Percentiles rank a stretch among this genome's conserved stretches.
Evolutionary conservation across 2,797 vertebrate genomes (phyloP).

Genomic region (Aphelocoma californica): DNA sequence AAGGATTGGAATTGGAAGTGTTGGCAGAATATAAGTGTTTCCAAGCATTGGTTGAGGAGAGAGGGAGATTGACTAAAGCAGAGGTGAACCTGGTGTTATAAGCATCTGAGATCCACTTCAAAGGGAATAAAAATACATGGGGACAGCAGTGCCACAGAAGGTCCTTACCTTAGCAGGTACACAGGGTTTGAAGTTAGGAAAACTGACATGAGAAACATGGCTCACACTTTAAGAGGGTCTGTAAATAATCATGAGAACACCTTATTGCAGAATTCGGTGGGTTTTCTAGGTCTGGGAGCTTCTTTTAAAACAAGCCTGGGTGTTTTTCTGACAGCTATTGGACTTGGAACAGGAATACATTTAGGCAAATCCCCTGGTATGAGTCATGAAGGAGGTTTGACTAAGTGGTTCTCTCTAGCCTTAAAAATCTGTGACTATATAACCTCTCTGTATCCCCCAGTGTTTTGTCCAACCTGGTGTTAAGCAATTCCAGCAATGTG

Average conservation of each 20-base stretch:
- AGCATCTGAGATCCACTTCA: background rate
- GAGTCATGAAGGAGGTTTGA: conserved; percentile 3
- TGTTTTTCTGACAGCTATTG: background rate
- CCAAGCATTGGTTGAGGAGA: background rate
- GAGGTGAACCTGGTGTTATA: background rate
- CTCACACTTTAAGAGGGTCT: background rate
- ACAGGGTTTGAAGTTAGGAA: background rate
- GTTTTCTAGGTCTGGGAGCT: background rate
- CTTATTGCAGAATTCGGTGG: background rate
- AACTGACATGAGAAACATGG: background rate
- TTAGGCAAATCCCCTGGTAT: background rate
- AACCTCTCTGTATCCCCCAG: background rate
- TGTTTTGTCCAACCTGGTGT: conserved; percentile 8
- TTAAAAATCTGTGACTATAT: background rate
- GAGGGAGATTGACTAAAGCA: background rate
- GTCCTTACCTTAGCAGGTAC: background rate
- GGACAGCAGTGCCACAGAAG: background rate
- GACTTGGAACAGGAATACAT: background rate
- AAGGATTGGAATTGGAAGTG: background rate
- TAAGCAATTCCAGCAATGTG: conserved; percentile 12
- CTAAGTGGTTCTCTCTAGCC: background rate
- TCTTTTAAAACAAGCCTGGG: background rate
- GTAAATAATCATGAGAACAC: background rate
- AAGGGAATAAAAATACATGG: background rate
- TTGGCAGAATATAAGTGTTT: background rate